phyloP scores from a whole-genome alignment of 2,113 vertebrate genomes.

The Clarias macrocephalus region DNA sequence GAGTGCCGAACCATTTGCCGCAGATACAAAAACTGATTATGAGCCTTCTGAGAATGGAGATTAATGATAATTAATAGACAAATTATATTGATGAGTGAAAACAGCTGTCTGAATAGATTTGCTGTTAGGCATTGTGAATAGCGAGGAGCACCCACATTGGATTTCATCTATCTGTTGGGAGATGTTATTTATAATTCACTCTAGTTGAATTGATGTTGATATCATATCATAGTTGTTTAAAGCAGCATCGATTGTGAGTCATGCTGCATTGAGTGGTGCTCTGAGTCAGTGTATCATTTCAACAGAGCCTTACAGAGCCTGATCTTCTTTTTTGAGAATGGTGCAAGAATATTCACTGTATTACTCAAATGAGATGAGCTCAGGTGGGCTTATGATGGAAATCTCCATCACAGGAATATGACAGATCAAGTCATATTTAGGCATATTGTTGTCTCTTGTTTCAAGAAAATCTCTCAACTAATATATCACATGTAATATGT shows the following conservation, averaged over 20 bases:
- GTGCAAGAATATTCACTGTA: conserved; percentile 13
- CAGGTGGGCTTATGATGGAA: not conserved
- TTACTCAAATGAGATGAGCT: not conserved
- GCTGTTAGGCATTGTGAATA: not conserved
- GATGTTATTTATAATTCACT: conserved; percentile 15
- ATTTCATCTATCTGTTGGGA: not conserved
- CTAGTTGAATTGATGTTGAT: not conserved
- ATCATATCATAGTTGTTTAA: conserved; percentile 36
- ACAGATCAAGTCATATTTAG: conserved; percentile 13
- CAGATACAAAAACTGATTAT: conserved; percentile 33
- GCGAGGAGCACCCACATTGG: conserved; percentile 4
- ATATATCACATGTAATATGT: not conserved
- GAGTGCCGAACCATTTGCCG: conserved; percentile 1
- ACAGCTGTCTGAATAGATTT: not conserved
- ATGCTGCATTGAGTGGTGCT: not conserved
- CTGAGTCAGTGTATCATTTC: conserved; percentile 23
- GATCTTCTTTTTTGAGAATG: conserved; percentile 29
- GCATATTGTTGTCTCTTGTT: conserved; percentile 29
- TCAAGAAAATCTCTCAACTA: not conserved
- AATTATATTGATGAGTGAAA: conserved; percentile 7
- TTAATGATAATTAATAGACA: conserved; percentile 33
- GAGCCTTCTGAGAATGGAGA: conserved; percentile 14
- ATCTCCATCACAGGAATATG: not conserved
- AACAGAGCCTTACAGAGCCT: conserved; percentile 21
- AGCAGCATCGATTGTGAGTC: conserved; percentile 36